Evolutionary conservation across 1,140 invertebrate species (phyloP), one percentile per base, ranked within the genome.

Genomic region (Macrotrachela quadricornifera): DNA sequence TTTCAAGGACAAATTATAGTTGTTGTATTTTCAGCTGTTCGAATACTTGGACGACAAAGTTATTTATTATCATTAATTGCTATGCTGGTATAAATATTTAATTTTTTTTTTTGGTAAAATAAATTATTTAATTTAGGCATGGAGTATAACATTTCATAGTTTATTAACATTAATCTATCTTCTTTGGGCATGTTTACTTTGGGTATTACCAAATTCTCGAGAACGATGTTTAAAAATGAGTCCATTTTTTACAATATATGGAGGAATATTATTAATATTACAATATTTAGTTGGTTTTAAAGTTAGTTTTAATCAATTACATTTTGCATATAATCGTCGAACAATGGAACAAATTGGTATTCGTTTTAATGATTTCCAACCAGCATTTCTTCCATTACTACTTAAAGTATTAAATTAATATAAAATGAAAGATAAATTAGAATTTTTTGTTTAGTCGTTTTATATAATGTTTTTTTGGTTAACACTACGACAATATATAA

Each of bases 141-240:
- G 91, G 91, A 92, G 87, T 63, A 94, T 97, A 63, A 86, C 90
- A 58, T 97, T 88, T 66, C 87, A 95, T 68, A 91, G 85, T 63
- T 94, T 90, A 85, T 72, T 95, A 50, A 90, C 90, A 0, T 92
- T 96, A 64, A 80, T 88, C 10, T 76, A 95, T 30, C 73, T 97
- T 3, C 68, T 96, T 50, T 85, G 82, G 79, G 87, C 91, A 0
- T 85, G 90, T 64, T 70, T 92, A 37, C 75, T 96, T 37, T 97
- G 91, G 91, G 82, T 96, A 74, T 78, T 91, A n/a, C 59, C 85
- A 78, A 81, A 92, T 68, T 90, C 95, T 63, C 74, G 91, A 16
- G 78, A 79, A 53, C 80, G 81, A 49, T 91, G 88, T 78, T 77
- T 95, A 61, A 75, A 79, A 48, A 81, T 82, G 8, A 94, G 88